phyloP scores from a whole-genome alignment of 2,888 invertebrate genomes.

The Synergus umbraculus region DNA sequence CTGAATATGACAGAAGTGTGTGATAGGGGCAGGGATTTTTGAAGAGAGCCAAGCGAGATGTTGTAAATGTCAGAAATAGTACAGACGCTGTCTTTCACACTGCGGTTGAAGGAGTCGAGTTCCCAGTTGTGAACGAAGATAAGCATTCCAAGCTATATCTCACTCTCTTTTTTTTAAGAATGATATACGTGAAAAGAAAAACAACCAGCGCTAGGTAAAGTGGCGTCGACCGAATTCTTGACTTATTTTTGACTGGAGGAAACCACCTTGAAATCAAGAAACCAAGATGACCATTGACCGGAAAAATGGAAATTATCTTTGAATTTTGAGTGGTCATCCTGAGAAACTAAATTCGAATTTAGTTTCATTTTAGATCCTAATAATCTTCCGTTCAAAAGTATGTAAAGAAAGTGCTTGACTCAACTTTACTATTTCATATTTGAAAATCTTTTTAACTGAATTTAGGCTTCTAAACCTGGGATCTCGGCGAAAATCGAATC shows the following conservation, averaged over 20 bases:
- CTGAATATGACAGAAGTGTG: background rate
- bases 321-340: background rate
- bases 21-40: constrained; percentile 40
- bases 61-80: constrained; percentile 64
- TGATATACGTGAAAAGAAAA: constrained; percentile 31
- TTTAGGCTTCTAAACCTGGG: constrained; percentile 53
- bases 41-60: constrained; percentile 60
- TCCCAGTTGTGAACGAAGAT: constrained; percentile 59
- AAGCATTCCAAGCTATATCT: constrained; percentile 30
- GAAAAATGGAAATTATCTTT: background rate
- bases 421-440: background rate
- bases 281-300: background rate
- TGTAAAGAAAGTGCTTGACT: background rate
- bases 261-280: background rate
- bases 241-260: background rate
- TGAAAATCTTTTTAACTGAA: too few relatives aligned
- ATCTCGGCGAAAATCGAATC: constrained; percentile 67
- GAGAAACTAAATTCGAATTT: background rate
- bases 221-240: background rate
- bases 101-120: constrained; percentile 69
- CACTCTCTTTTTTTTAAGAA: background rate
- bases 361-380: background rate
- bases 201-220: constrained; percentile 11
- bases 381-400: background rate
- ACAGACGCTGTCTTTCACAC: constrained; percentile 74